Percentiles rank a stretch among this genome's conserved stretches.
phyloP scores from a whole-genome alignment of 2,888 invertebrate genomes.

The Volucella bombylans region DNA sequence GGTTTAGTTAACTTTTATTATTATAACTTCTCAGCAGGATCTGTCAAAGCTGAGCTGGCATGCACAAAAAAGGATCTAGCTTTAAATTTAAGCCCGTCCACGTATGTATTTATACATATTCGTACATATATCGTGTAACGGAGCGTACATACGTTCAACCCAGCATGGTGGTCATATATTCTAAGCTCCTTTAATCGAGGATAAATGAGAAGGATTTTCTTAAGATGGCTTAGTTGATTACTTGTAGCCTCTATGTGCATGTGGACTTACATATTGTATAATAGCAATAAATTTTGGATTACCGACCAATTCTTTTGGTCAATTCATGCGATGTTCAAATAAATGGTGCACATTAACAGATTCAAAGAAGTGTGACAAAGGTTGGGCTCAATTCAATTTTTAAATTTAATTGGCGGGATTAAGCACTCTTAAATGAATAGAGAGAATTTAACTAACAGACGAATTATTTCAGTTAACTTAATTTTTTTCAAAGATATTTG shows the following conservation, averaged over 20 bases:
- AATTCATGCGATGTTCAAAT: constrained; percentile 39
- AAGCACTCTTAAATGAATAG: no score
- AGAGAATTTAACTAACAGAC: no score
- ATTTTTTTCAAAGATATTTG: no score
- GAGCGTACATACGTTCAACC: constrained; percentile 26
- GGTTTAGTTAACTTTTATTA: constrained; percentile 69
- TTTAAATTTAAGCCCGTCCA: constrained; percentile 44
- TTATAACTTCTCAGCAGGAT: constrained; percentile 63
- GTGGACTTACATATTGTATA: constrained; percentile 20
- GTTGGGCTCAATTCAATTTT: background rate
- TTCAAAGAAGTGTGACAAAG: constrained; percentile 31
- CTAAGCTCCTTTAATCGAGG: constrained; percentile 58
- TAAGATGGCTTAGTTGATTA: constrained; percentile 52
- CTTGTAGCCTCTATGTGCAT: constrained; percentile 24
- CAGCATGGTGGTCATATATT: constrained; percentile 52
- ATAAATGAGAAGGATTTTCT: constrained; percentile 54
- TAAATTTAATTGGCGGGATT: no score
- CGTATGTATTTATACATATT: constrained; percentile 3
- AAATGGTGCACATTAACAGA: constrained; percentile 6
- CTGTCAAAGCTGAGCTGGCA: constrained; percentile 32
- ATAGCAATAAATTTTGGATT: constrained; percentile 52
- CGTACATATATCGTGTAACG: constrained; percentile 24
- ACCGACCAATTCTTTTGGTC: constrained; percentile 38
- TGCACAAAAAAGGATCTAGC: constrained; percentile 20
- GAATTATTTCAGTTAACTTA: no score